Evolutionary conservation across 1,140 invertebrate genomes (phyloP), one percentile per base, ranked within the genome.

Genomic region (Drosophila nigromelanica): DNA sequence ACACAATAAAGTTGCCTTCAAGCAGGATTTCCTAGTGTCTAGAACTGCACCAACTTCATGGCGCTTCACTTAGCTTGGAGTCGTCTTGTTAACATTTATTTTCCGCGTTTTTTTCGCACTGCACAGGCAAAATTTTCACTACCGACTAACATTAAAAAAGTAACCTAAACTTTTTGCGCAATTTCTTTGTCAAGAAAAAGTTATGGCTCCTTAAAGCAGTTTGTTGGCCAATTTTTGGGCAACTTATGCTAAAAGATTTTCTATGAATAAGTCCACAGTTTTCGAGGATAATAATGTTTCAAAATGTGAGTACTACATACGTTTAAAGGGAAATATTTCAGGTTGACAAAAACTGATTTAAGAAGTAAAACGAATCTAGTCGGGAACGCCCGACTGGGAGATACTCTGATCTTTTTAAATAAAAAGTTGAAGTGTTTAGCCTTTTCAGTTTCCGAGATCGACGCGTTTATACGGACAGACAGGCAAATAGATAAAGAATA

Each of bases 51-150:
- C 24, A 58, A 15, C 30, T 18, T 52, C 24, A 40, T 43, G 15
- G 14, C n/a, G 43, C 35, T 48, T 33, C 45, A 18, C 69, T 75
- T 67, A 47, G 39, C 45, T 35, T 58, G 15, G 30, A 54, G 74
- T 80, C 76, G 73, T 66, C 79, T 89, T 87, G 79, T 87, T 89
- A 89, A 89, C 83, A 89, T 83, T 89, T 89, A 80, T 77, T 87
- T 78, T 73, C 77, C 52, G 40, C 6, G 30, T 40, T 54, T 47
- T 39, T 64, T 73, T 48, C 24, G 56, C 45, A 18, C 60, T 37
- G 18, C 55, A 52, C 47, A 27, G 59, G 61, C 77, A 80, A 62
- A 68, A 67, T 52, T 60, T 80, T 61, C 58, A 54, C 52, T 51
- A 37, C 62, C 42, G 71, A 76, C 60, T 83, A 71, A 63, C 64